A percentile compares a stretch with the other conserved stretches of the same genome.
Conservation (phyloP, 1,140 invertebrate species). For the Trachymyrmex cornetzi region DNA sequence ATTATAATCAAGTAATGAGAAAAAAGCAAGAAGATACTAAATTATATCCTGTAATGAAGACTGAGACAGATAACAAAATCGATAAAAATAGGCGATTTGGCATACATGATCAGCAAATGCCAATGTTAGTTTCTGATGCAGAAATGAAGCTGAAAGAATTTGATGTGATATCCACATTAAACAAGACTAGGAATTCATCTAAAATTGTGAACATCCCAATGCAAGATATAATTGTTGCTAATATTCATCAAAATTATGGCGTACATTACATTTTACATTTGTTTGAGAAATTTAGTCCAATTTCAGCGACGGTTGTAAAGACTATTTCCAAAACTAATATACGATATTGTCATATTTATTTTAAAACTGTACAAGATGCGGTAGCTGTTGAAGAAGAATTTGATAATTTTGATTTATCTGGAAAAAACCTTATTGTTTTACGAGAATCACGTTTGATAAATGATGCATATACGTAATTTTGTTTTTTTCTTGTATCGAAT, state of each 20-base stretch:
- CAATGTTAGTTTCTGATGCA: constrained; percentile 13
- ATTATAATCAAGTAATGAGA: not conserved
- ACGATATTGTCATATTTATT: constrained; percentile 82
- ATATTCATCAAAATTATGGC: constrained; percentile 73
- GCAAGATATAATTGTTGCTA: constrained; percentile 80
- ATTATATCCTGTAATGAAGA: not conserved
- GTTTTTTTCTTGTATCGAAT: not conserved
- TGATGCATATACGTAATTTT: not conserved
- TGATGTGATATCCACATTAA: not conserved
- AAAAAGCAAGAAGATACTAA: not conserved
- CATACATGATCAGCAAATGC: constrained; percentile 12
- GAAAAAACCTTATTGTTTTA: constrained; percentile 74
- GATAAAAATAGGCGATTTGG: not conserved
- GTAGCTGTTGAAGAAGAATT: constrained; percentile 69
- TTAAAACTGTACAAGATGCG: constrained; percentile 72
- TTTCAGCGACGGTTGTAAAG: constrained; percentile 75
- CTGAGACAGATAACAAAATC: not conserved
- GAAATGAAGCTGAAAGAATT: not conserved
- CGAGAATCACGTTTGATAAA: constrained; percentile 53
- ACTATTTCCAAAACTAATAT: constrained; percentile 40
- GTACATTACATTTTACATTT: constrained; percentile 79
- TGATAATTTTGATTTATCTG: constrained; percentile 71
- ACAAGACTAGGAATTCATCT: not conserved
- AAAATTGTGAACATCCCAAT: constrained; percentile 38
- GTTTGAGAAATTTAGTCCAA: constrained; percentile 78